These are phyloP conservation scores for Pipistrellus nathusii DNA, from an alignment of 2,797 vertebrate genomes.

Conservation along the genomic window DNA sequence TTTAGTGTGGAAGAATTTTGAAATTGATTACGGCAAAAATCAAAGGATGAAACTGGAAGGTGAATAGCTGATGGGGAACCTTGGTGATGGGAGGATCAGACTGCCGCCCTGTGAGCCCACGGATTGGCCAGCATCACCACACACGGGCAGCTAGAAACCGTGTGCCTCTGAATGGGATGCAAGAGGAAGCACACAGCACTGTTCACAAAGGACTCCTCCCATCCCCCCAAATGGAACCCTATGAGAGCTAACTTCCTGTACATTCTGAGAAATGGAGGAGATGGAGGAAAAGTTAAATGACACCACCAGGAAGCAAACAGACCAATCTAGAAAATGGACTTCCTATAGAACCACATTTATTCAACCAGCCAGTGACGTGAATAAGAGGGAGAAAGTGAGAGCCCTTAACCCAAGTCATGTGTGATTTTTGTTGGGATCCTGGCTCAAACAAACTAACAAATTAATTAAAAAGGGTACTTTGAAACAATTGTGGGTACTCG, in stretches of 20 bases:
- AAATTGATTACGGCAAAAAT: constrained; percentile 37
- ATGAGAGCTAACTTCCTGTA: background rate
- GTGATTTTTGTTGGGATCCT: constrained; percentile 20
- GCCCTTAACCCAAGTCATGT: background rate
- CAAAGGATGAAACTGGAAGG: background rate
- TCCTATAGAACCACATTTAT: background rate
- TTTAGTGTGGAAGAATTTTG: constrained; percentile 28
- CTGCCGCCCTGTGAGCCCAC: background rate
- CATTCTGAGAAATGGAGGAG: background rate
- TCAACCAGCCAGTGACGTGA: background rate
- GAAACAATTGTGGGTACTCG: background rate
- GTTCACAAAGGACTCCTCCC: background rate
- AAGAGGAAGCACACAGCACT: background rate
- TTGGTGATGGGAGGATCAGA: background rate
- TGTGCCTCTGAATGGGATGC: background rate
- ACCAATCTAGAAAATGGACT: background rate
- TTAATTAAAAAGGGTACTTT: background rate
- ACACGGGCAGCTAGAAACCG: background rate
- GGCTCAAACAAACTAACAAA: constrained; percentile 5
- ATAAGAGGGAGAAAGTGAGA: background rate
- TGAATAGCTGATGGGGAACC: background rate
- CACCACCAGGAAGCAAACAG: background rate
- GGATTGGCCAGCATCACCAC: background rate
- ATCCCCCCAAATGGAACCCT: background rate
- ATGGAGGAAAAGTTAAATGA: constrained; percentile 8